A percentile compares a stretch with the other conserved stretches of the same genome.
These are phyloP conservation scores for Chaitophorus viminalis DNA, from an alignment of 2,888 invertebrate species.

Conservation along the genomic window DNA sequence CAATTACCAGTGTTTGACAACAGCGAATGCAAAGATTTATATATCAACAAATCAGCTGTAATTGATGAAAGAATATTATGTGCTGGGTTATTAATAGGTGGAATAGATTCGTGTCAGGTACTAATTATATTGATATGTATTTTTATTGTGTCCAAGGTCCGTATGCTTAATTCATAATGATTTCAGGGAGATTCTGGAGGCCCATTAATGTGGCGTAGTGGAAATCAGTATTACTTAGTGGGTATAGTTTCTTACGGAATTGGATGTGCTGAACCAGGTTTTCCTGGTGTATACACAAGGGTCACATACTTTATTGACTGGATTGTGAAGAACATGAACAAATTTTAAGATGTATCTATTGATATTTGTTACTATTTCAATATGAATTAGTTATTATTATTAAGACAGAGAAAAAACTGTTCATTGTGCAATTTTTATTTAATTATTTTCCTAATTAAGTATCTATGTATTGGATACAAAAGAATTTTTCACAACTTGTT, in stretches of 20 bases:
- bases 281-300: slow-evolving; percentile 78
- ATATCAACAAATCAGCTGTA: slow-evolving; percentile 69
- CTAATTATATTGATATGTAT: not conserved
- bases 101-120: slow-evolving; percentile 79
- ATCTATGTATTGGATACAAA: not conserved
- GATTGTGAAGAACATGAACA: slow-evolving; percentile 68
- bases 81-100: slow-evolving; percentile 75
- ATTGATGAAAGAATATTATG: slow-evolving; percentile 71
- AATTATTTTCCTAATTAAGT: not conserved
- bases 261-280: slow-evolving; percentile 72
- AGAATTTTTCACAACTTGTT: not conserved
- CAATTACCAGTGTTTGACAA: slow-evolving; percentile 78
- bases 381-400: not conserved
- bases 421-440: not conserved
- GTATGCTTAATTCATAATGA: not conserved
- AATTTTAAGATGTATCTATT: slow-evolving; percentile 1
- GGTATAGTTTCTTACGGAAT: slow-evolving; percentile 77
- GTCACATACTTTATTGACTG: slow-evolving; percentile 76
- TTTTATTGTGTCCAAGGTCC: not conserved
- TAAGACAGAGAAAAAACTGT: not conserved
- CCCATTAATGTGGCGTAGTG: slow-evolving; percentile 76
- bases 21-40: slow-evolving; percentile 73
- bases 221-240: slow-evolving; percentile 71
- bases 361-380: not conserved
- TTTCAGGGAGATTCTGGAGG: slow-evolving; percentile 79